Evolutionary conservation across 2,888 invertebrate species (phyloP).

Genomic region (Ophion ellenae): DNA sequence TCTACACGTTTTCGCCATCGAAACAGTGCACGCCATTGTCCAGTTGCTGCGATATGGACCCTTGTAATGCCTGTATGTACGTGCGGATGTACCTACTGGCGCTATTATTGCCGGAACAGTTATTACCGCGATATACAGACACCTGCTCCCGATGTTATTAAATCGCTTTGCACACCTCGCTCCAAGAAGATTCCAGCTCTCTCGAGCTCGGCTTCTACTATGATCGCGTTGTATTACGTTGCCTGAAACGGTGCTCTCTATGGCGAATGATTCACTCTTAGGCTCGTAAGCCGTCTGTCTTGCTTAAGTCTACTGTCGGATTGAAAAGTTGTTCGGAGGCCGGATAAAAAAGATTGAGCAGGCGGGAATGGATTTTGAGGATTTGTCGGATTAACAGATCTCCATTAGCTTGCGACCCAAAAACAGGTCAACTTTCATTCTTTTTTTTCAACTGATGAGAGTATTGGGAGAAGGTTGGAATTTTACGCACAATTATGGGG

Average conservation of each 20-base stretch:
- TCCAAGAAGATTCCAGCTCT: background rate
- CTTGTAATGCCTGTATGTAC: conserved; percentile 38
- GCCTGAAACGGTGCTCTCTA: background rate
- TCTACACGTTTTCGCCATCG: conserved; percentile 3
- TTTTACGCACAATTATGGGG: too few relatives aligned
- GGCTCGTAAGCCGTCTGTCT: background rate
- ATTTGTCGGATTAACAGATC: too few relatives aligned
- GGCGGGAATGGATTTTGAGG: too few relatives aligned
- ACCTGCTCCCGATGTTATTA: conserved; percentile 65
- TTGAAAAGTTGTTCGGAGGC: too few relatives aligned
- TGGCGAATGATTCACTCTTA: background rate
- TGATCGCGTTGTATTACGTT: conserved; percentile 5
- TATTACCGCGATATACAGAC: conserved; percentile 63
- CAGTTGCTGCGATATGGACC: conserved; percentile 10
- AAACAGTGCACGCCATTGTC: conserved; percentile 37
- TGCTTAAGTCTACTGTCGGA: too few relatives aligned
- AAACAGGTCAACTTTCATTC: too few relatives aligned
- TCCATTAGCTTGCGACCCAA: too few relatives aligned
- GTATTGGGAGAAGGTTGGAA: too few relatives aligned
- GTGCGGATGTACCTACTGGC: conserved; percentile 21
- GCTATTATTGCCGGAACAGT: conserved; percentile 63
- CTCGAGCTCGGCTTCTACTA: background rate
- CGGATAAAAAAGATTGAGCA: too few relatives aligned
- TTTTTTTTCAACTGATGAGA: too few relatives aligned
- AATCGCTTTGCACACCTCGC: conserved; percentile 34